These are phyloP conservation scores for Aplochiton taeniatus DNA, from an alignment of 2,797 vertebrate genomes.

Conservation along the genomic window DNA sequence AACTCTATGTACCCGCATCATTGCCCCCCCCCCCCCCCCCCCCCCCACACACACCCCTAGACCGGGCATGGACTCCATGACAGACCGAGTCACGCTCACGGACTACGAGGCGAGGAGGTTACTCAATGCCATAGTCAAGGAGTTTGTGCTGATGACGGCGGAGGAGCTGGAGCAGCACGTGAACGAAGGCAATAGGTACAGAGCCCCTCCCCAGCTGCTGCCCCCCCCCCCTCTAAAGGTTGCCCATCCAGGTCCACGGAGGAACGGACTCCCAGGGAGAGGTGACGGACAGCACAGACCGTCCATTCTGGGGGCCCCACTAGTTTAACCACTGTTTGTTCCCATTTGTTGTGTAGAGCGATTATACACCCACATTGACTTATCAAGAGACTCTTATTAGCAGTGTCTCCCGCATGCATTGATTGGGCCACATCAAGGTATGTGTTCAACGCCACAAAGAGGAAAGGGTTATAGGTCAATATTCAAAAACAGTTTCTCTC, in stretches of 20 bases:
- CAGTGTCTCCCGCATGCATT: constrained; percentile 18
- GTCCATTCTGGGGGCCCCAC: not conserved
- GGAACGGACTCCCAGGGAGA: not conserved
- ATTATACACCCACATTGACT: no score
- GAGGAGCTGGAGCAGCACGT: constrained; percentile 84
- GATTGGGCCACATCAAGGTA: constrained; percentile 30
- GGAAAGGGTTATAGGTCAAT: not conserved
- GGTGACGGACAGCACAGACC: not conserved
- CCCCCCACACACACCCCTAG: constrained; percentile 57
- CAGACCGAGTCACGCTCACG: constrained; percentile 81
- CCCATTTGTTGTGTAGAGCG: no score
- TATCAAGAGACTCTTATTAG: not conserved
- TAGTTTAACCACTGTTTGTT: no score
- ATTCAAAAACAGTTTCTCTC: constrained; percentile 37
- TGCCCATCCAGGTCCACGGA: constrained; percentile 10
- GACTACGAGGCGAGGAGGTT: constrained; percentile 89
- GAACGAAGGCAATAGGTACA: constrained; percentile 87
- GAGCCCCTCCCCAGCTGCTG: not conserved
- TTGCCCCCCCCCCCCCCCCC: not conserved
- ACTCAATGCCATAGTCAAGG: constrained; percentile 88
- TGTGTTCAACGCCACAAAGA: constrained; percentile 9
- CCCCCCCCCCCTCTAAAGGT: not conserved
- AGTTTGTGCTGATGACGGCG: constrained; percentile 88
- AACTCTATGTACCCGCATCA: constrained; percentile 37
- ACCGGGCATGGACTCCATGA: constrained; percentile 80